Conservation (phyloP, 1,140 invertebrate genomes). For the Wasmannia auropunctata region DNA sequence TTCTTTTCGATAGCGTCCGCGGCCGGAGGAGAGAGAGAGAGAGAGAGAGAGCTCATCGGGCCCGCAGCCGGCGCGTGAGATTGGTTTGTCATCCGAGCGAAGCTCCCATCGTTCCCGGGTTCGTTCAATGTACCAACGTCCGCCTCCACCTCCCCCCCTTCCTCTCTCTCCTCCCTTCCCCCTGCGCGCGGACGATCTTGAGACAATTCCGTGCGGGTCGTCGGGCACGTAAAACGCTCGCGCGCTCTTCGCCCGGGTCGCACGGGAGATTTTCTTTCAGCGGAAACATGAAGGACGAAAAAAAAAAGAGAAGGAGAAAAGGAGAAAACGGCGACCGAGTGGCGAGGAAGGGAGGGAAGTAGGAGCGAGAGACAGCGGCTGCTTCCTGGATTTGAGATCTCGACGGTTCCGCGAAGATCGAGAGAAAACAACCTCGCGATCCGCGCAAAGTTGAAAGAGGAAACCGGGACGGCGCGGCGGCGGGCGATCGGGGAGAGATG, state of each 20-base stretch:
- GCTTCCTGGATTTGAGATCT: conserved; percentile 56
- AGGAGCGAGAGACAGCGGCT: not conserved
- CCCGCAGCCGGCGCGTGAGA: conserved; percentile 61
- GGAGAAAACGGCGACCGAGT: not conserved
- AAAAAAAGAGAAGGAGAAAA: not conserved
- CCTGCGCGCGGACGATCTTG: conserved; percentile 61
- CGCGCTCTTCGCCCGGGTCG: not conserved
- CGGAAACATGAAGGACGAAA: not conserved
- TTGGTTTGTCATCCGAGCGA: conserved; percentile 70
- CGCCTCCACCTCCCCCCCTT: too few relatives aligned
- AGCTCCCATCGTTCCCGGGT: conserved; percentile 46
- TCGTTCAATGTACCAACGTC: not conserved
- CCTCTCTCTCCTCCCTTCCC: not conserved
- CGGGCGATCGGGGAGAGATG: not conserved
- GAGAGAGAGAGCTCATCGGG: conserved; percentile 33
- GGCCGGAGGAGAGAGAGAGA: too few relatives aligned
- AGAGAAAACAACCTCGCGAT: conserved; percentile 43
- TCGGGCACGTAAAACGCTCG: conserved; percentile 53
- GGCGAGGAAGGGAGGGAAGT: not conserved
- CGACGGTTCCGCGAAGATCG: conserved; percentile 34
- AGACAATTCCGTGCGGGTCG: conserved; percentile 67
- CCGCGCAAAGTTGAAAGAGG: conserved; percentile 20
- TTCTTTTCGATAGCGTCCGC: conserved; percentile 37
- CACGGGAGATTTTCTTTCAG: conserved; percentile 40
- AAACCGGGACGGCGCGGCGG: too few relatives aligned